Conservation (phyloP, 2,888 invertebrate species). For the Plebejus melissa region DNA sequence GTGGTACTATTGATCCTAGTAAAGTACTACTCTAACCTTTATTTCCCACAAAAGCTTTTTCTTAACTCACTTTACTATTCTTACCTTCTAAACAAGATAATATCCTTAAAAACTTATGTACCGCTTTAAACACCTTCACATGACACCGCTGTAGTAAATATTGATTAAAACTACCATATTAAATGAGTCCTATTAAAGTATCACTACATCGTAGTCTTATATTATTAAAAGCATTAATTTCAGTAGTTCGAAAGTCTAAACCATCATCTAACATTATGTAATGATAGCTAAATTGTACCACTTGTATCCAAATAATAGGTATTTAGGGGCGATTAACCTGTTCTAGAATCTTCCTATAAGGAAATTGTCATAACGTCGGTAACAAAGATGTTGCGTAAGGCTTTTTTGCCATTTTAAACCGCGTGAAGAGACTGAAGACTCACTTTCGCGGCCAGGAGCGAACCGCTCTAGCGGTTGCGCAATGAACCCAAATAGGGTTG, state of each 20-base stretch:
- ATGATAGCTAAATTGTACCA: slow-evolving; percentile 1
- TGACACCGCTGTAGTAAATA: too few species aligned
- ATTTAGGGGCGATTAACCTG: not conserved
- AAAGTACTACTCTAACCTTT: too few species aligned
- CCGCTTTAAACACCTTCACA: too few species aligned
- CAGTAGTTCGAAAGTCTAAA: not conserved
- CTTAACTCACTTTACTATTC: too few species aligned
- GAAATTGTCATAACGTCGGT: slow-evolving; percentile 42
- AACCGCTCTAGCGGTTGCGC: slow-evolving; percentile 50
- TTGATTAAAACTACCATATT: too few species aligned
- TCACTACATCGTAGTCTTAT: not conserved
- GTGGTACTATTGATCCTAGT: too few species aligned
- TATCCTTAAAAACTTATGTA: too few species aligned
- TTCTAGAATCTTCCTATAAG: not conserved
- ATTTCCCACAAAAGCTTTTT: too few species aligned
- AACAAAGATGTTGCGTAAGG: slow-evolving; percentile 62
- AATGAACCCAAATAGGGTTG: slow-evolving; percentile 43
- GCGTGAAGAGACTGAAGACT: slow-evolving; percentile 47
- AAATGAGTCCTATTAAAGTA: not conserved
- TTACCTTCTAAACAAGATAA: too few species aligned
- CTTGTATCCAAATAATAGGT: slow-evolving; percentile 8
- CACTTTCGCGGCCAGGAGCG: slow-evolving; percentile 57
- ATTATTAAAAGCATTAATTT: not conserved
- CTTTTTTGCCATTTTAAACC: slow-evolving; percentile 57
- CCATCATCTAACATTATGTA: not conserved